Conservation (phyloP, 30 jellyfish, hydroid and myxozoan genomes). For the Phacellophora camtschatica region DNA sequence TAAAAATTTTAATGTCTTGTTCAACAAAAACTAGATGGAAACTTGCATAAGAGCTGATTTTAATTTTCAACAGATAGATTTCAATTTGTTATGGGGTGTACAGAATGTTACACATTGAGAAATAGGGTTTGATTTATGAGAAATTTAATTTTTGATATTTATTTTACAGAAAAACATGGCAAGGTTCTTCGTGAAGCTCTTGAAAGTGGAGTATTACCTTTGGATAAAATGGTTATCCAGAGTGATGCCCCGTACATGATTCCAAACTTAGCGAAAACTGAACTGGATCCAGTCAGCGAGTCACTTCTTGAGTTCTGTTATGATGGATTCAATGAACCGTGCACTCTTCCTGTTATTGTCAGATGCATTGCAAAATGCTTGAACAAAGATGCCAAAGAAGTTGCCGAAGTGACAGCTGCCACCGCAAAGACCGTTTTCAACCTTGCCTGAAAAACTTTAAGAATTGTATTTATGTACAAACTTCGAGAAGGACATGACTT, state of each 20-base stretch:
- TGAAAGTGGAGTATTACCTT: conserved; percentile 82
- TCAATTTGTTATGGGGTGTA: too few relatives aligned
- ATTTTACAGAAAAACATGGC: conserved; percentile 77
- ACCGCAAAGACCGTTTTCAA: conserved; percentile 86
- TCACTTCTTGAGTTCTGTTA: conserved; percentile 71
- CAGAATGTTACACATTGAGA: too few relatives aligned
- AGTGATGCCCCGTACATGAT: conserved; percentile 97
- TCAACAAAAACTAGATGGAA: too few relatives aligned
- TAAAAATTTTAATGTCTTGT: too few relatives aligned
- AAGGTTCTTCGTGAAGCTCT: conserved; percentile 77
- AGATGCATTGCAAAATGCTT: conserved; percentile 89
- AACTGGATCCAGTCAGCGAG: conserved; percentile 89
- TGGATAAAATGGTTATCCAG: conserved; percentile 78
- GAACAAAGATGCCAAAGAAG: conserved; percentile 80
- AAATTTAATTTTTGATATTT: too few relatives aligned
- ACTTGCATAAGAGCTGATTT: too few relatives aligned
- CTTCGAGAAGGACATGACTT: conserved; percentile 1
- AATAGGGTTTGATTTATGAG: too few relatives aligned
- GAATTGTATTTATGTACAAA: conserved; percentile 29
- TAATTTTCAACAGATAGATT: too few relatives aligned
- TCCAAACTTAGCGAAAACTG: conserved; percentile 79
- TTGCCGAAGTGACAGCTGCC: conserved; percentile 79
- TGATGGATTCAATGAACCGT: conserved; percentile 85
- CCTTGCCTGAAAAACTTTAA: conserved; percentile 20
- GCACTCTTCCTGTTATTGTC: conserved; percentile 78